Evolutionary conservation across 2,888 invertebrate genomes (phyloP), one percentile per base, ranked within the genome.

Genomic region (Ornithoptera alexandrae): DNA sequence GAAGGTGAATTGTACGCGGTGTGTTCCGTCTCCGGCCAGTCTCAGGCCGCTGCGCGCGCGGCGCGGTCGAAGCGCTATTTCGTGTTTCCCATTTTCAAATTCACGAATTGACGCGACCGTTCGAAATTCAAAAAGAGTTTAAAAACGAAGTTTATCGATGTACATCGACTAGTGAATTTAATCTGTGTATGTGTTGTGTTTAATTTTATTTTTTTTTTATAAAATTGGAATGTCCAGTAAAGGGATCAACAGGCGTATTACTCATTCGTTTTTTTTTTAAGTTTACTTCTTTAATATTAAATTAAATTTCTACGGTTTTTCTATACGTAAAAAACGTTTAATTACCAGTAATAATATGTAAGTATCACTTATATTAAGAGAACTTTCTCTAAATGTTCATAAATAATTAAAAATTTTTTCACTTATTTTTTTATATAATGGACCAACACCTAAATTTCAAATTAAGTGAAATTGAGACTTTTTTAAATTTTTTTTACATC

Each of bases 21-120:
- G 75, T 74, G 70, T 72, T 73, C 72, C 76, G 90, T 84, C 91
- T 91, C 91, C 91, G 84, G 85, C 77, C 87, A 91, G 92, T 92
- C 92, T 92, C 86, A 79, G 79, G 79, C 77, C 84, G 88, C 79
- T 81, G 89, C 90, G 89, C 89, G 81, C 74, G 88, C 89, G 88
- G 82, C 85, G 88, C 85, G 81, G 85, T 79, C 79, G 82, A 81
- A 81, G 84, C 81, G 79, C 61, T 70, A 75, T 75, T 75, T 68
- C 77, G 77, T 77, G 79, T 75, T 78, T 73, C 72, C 71, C 72
- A 72, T 79, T 62, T 82, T 82, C 77, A 73, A 81, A 85, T 79
- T 81, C 81, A 79, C 83, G 85, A 81, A 80, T 79, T 75, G 74
- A 73, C 84, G 84, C 84, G 82, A 77, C 75, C 78, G 80, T 81